Evolutionary conservation across 1,140 invertebrate species (phyloP).

Genomic region (Saccostrea cuccullata): DNA sequence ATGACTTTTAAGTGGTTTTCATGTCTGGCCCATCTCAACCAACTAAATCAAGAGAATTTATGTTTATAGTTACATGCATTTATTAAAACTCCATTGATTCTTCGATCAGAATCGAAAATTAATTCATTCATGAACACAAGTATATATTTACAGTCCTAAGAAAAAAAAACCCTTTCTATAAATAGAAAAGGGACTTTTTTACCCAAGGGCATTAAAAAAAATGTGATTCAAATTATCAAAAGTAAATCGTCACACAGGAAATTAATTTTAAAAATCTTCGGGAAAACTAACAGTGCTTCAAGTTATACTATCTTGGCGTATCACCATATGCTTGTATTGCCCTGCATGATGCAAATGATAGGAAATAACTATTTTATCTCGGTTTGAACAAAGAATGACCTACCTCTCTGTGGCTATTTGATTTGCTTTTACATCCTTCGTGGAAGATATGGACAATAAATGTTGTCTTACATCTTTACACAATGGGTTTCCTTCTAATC

Average conservation of each 20-base stretch:
- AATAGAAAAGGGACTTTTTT: too few relatives aligned
- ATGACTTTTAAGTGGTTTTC: slow-evolving; percentile 68
- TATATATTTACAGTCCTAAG: neutral
- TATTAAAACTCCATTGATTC: neutral
- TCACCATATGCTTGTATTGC: neutral
- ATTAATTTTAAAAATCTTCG: neutral
- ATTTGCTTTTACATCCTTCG: neutral
- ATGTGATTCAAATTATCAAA: neutral
- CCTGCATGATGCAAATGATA: too few relatives aligned
- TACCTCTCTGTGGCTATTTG: slow-evolving; percentile 28
- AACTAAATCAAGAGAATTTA: slow-evolving; percentile 51
- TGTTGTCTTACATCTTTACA: slow-evolving; percentile 5
- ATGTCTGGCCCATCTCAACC: slow-evolving; percentile 70
- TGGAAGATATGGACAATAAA: neutral
- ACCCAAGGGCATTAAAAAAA: too few relatives aligned
- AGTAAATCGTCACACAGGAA: too few relatives aligned
- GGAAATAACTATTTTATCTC: neutral
- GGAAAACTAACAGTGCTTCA: neutral
- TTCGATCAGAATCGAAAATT: too few relatives aligned
- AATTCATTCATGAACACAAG: neutral
- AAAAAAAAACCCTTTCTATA: too few relatives aligned
- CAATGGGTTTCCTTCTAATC: neutral
- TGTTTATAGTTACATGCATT: neutral
- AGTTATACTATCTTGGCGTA: neutral
- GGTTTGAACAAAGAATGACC: slow-evolving; percentile 3